A percentile compares a stretch with the other conserved stretches of the same genome.
These are phyloP conservation scores for Danionella dracula DNA, from an alignment of 2,797 vertebrate genomes.

Conservation along the genomic window DNA sequence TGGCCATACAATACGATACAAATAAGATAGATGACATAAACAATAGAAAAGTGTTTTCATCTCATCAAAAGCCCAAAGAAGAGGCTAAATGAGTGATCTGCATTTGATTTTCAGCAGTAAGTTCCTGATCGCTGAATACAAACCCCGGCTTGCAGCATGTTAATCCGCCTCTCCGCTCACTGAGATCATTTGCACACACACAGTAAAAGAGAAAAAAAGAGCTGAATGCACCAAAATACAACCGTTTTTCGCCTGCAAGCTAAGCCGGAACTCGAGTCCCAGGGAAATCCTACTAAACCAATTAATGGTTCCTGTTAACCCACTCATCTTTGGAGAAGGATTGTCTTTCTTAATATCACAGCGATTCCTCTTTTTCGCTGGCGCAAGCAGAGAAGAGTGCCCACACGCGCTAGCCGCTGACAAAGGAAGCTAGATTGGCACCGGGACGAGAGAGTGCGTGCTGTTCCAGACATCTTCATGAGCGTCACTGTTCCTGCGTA, in stretches of 20 bases:
- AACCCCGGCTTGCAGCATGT: too few species aligned
- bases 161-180: too few species aligned
- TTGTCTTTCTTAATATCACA: conserved; percentile 70
- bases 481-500: conserved; percentile 57
- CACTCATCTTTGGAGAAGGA: conserved; percentile 65
- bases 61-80: too few species aligned
- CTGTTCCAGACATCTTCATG: conserved; percentile 54
- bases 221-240: conserved; percentile 53
- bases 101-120: too few species aligned
- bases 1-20: too few species aligned
- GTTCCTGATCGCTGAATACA: too few species aligned
- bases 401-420: conserved; percentile 53
- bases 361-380: conserved; percentile 58
- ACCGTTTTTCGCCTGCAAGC: conserved; percentile 56
- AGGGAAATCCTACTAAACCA: conserved; percentile 69
- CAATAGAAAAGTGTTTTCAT: too few species aligned
- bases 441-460: conserved; percentile 55
- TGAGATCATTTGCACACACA: too few species aligned
- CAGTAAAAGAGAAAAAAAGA: too few species aligned
- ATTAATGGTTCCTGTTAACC: conserved; percentile 73
- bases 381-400: conserved; percentile 40
- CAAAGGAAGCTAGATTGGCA: conserved; percentile 59
- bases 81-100: too few species aligned
- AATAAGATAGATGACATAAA: too few species aligned
- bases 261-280: conserved; percentile 60